Base-by-base conservation (phyloP, 2,797 vertebrate genomes). In the Lagorchestes hirsutus region DNA sequence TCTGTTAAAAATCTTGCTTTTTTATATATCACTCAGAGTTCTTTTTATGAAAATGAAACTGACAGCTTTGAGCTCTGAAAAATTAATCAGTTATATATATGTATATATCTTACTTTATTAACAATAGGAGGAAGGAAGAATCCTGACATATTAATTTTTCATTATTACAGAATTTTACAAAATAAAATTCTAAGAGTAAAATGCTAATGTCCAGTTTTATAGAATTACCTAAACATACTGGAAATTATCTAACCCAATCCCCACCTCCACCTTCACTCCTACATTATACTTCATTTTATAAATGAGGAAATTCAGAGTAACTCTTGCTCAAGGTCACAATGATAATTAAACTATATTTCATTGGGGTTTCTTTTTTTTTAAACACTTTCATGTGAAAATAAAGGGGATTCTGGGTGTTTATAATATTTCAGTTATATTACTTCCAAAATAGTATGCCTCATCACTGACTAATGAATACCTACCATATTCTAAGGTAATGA, bases 71-170 rank as follows among this genome's bases (percentile, higher is more conserved):
- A 95, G 96, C 95, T 90, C 97, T 97, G 97, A 94, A 82, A 46
- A 97, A 95, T 91, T 95, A 97, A 97, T 97, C 96, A 97, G 91
- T 93, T 93, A n/a, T n/a, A n/a, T n/a, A n/a, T n/a, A n/a, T 97
- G 87, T 97, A 31, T 95, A 40, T 56, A 95, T 93, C 90, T 93
- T 97, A 97, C 95, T 97, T 97, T 97, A 95, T 95, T 98, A 97
- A 94, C 91, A 94, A 97, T 4, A 96, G 5, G 31, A 54, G 95
- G 95, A 95, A 96, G 57, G 90, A 97, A 90, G 96, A 97, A 97
- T 96, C 97, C 95, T 54, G 52, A 67, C 93, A 97, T 96, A 92
- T 59, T 97, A 96, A 97, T 91, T 97, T 96, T 55, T 59, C 94
- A 97, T 95, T 97, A 97, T 92, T 40, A 92, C 93, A 96, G 97